A percentile compares a stretch with the other conserved stretches of the same genome.
phyloP scores from a whole-genome alignment of 1,140 invertebrate species.

The Cotesia typhae region DNA sequence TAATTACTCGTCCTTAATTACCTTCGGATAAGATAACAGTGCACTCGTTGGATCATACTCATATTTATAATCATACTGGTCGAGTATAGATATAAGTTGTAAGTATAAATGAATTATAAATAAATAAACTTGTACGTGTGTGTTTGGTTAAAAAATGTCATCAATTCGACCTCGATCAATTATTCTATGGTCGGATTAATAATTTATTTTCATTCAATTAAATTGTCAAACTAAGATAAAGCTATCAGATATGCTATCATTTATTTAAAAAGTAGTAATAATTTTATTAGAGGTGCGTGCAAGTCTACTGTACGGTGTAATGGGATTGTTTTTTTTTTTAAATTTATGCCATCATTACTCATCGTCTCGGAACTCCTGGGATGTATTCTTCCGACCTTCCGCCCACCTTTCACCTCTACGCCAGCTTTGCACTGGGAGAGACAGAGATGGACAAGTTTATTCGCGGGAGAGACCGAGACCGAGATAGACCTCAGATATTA shows the following conservation, averaged over 20 bases:
- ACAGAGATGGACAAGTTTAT: too few species aligned
- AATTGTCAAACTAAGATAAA: too few species aligned
- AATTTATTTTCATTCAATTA: too few species aligned
- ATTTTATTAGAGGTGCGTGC: not conserved
- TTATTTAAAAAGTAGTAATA: too few species aligned
- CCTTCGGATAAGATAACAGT: not conserved
- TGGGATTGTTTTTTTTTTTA: not conserved
- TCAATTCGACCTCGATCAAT: constrained; percentile 2
- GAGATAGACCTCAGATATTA: not conserved
- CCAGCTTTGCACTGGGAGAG: too few species aligned
- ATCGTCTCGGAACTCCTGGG: constrained; percentile 21
- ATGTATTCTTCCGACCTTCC: constrained; percentile 9
- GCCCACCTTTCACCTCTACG: constrained; percentile 19
- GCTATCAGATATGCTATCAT: too few species aligned
- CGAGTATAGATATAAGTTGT: not conserved
- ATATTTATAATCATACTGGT: too few species aligned
- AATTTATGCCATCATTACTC: constrained; percentile 14
- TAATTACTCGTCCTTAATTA: constrained; percentile 22
- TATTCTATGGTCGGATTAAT: not conserved
- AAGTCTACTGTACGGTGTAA: not conserved
- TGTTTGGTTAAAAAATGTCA: not conserved
- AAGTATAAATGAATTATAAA: not conserved
- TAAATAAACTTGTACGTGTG: not conserved
- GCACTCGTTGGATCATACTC: too few species aligned
- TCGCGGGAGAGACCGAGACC: too few species aligned